These are phyloP conservation scores for Drosophila tropicalis DNA, from an alignment of 1,140 invertebrate species.

Conservation along the genomic window DNA sequence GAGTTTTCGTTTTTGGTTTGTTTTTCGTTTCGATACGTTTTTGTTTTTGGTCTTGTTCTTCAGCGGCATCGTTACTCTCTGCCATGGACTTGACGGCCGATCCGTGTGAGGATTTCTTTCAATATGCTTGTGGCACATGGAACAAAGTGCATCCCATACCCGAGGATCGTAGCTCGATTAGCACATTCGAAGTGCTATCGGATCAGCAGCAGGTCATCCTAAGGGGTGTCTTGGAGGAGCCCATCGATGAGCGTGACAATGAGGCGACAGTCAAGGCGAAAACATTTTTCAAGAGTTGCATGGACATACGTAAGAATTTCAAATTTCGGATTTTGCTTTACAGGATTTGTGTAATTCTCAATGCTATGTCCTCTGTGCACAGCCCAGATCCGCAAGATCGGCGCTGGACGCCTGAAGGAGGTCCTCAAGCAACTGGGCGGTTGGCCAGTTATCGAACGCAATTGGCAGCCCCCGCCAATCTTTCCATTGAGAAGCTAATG, in stretches of 20 bases:
- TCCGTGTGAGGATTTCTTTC: slow-evolving; percentile 95
- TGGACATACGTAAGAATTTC: slow-evolving; percentile 90
- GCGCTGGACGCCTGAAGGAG: slow-evolving; percentile 86
- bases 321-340: too few species aligned
- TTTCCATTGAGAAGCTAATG: slow-evolving; percentile 87
- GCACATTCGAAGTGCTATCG: slow-evolving; percentile 93
- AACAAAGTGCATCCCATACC: slow-evolving; percentile 95
- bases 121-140: slow-evolving; percentile 95
- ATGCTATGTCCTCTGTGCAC: slow-evolving; percentile 3
- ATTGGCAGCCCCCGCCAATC: slow-evolving; percentile 86
- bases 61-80: slow-evolving; percentile 92
- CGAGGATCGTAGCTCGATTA: slow-evolving; percentile 93
- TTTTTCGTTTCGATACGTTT: background rate
- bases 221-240: slow-evolving; percentile 90
- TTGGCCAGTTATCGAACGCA: slow-evolving; percentile 89
- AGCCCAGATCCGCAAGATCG: slow-evolving; percentile 89
- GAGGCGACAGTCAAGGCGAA: slow-evolving; percentile 92
- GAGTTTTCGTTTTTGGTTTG: background rate
- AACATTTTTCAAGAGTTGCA: slow-evolving; percentile 93
- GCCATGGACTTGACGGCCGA: slow-evolving; percentile 92
- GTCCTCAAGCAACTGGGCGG: slow-evolving; percentile 88
- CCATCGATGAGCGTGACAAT: slow-evolving; percentile 86
- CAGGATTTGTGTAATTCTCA: background rate
- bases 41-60: background rate
- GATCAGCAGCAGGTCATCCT: slow-evolving; percentile 94